These are phyloP conservation scores for Takifugu flavidus DNA, from an alignment of 2,113 vertebrate species.

Conservation along the genomic window DNA sequence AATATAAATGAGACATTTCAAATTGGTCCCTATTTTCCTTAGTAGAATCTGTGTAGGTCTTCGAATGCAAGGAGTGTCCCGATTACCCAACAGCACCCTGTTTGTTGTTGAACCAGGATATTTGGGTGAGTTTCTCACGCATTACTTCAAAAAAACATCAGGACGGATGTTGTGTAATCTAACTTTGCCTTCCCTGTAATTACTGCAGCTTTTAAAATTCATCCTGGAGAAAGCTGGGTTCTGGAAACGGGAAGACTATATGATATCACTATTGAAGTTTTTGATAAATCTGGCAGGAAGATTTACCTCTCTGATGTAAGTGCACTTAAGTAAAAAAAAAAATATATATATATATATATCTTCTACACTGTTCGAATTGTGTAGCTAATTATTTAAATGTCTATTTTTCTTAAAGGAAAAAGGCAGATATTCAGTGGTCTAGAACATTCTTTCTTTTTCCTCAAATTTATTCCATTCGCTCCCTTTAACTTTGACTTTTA, in stretches of 20 bases:
- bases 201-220: constrained; percentile 83
- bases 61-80: constrained; percentile 88
- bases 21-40: constrained; percentile 62
- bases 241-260: constrained; percentile 86
- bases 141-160: not conserved
- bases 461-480: not conserved
- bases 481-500: not conserved
- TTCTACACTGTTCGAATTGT: not conserved
- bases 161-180: not conserved
- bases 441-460: not conserved
- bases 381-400: not conserved
- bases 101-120: constrained; percentile 89
- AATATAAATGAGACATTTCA: not conserved
- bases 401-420: not conserved
- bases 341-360: not conserved
- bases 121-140: constrained; percentile 76
- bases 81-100: constrained; percentile 91
- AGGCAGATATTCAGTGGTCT: too few species aligned
- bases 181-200: constrained; percentile 8
- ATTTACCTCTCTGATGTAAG: constrained; percentile 91
- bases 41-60: constrained; percentile 73
- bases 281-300: constrained; percentile 90
- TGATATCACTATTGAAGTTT: constrained; percentile 85
- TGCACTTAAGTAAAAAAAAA: constrained; percentile 21
- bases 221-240: constrained; percentile 91